Evolutionary conservation across 2,888 invertebrate genomes (phyloP).

Genomic region (Xanthorhoe spadicearia): DNA sequence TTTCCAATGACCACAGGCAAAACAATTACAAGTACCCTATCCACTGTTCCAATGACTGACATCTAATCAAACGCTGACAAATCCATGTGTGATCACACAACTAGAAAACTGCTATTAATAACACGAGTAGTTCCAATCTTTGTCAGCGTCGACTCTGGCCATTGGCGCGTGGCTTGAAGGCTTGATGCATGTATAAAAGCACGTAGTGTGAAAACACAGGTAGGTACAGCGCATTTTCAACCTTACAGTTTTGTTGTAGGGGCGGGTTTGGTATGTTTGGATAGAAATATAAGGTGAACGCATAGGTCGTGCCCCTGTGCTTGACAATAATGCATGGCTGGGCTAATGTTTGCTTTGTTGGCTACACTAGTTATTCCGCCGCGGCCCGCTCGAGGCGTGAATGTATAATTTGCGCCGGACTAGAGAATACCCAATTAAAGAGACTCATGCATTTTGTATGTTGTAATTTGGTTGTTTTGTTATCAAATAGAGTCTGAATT

Average conservation of each 20-base stretch:
- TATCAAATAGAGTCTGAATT: slow-evolving; percentile 33
- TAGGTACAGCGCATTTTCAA: slow-evolving; percentile 16
- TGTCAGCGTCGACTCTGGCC: slow-evolving; percentile 73
- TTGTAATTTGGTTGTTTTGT: slow-evolving; percentile 50
- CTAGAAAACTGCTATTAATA: slow-evolving; percentile 77
- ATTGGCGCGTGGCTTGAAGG: slow-evolving; percentile 75
- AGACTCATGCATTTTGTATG: slow-evolving; percentile 79
- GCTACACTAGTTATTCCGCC: slow-evolving; percentile 78
- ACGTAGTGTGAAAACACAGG: slow-evolving; percentile 45
- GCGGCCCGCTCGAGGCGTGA: slow-evolving; percentile 77
- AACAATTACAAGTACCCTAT: slow-evolving; percentile 38
- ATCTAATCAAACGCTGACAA: slow-evolving; percentile 49
- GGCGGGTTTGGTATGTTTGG: slow-evolving; percentile 25
- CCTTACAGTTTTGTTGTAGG: background rate
- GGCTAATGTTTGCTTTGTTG: slow-evolving; percentile 83
- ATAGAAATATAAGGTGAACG: slow-evolving; percentile 44
- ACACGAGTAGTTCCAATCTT: slow-evolving; percentile 74
- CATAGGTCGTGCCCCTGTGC: slow-evolving; percentile 65
- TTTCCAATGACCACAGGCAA: slow-evolving; percentile 26
- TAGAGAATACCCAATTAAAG: slow-evolving; percentile 80
- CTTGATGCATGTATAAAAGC: slow-evolving; percentile 71
- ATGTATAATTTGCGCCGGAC: slow-evolving; percentile 76
- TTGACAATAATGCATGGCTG: slow-evolving; percentile 85
- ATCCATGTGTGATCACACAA: slow-evolving; percentile 52
- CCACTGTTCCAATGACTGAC: slow-evolving; percentile 31